Evolutionary conservation across 2,888 invertebrate genomes (phyloP), one percentile per base, ranked within the genome.

Genomic region (Aspidiotus rigidus): DNA sequence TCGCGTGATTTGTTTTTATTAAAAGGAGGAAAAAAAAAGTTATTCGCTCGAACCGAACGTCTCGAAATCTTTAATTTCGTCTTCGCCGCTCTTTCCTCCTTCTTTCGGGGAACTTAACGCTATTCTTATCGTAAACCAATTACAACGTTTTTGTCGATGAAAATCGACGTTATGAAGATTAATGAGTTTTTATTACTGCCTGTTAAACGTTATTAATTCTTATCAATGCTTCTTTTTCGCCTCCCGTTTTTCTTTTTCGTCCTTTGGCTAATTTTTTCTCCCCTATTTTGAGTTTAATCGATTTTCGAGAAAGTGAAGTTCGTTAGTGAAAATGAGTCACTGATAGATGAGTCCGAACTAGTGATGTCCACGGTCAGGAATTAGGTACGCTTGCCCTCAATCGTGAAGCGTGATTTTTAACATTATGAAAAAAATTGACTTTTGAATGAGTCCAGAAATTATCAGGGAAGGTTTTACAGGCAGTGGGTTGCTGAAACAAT

Each of bases 141-240:
- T 66, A 56, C 57, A 8, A 39, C 16, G 39, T 59, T 59, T 59
- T 59, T 39, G 17, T 28, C 59, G 41, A 55, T 56, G 56, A 55
- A 66, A 66, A 57, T 66, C 66, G 66, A 66, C 66, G 57, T 66
- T 44, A 66, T 66, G 66, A 66, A 66, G 66, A 66, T 66, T 66
- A 66, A 66, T 66, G 66, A 66, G 66, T 55, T 66, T 66, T 57
- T 66, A 57, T 66, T 66, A 66, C 66, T 41, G 41, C 56, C 56
- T 42, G 42, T 59, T 66, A 66, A 41, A 66, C 57, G 66, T 66
- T 66, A 66, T 66, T 66, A 66, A 66, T 66, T 66, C 42, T 44
- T 44, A 28, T 44, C 7, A 28, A 59, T 59, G 28, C 28, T 28
- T 28, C 5, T 28, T 28, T 17, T 28, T 28, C 28, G 59, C 59